phyloP scores from a whole-genome alignment of 2,113 vertebrate genomes.

The Sisor rabdophorus region DNA sequence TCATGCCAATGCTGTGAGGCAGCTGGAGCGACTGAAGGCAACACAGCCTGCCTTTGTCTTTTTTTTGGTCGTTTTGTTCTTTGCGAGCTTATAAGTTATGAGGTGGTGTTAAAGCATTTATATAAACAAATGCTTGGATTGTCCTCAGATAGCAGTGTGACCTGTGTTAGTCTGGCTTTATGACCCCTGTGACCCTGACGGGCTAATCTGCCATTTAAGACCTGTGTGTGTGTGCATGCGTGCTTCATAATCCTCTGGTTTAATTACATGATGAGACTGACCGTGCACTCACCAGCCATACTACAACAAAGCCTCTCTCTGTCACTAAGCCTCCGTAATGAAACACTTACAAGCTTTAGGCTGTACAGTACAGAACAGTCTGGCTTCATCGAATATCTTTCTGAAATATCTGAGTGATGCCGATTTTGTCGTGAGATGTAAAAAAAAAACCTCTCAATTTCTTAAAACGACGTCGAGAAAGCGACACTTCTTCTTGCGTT shows the following conservation, averaged over 20 bases:
- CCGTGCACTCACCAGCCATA: constrained; percentile 29
- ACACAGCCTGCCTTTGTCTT: constrained; percentile 47
- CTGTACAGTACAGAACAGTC: background rate
- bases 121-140: constrained; percentile 24
- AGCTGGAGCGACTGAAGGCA: constrained; percentile 33
- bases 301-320: constrained; percentile 33
- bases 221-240: constrained; percentile 25
- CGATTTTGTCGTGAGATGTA: background rate
- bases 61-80: constrained; percentile 44
- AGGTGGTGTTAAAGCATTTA: background rate
- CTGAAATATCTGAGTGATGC: background rate
- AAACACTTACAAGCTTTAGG: constrained; percentile 15
- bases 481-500: constrained; percentile 29
- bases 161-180: constrained; percentile 29
- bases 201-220: constrained; percentile 39
- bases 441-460: background rate
- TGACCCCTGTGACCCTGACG: constrained; percentile 32
- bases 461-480: background rate
- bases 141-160: constrained; percentile 26
- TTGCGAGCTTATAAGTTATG: constrained; percentile 9
- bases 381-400: background rate
- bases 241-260: constrained; percentile 31
- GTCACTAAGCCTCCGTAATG: constrained; percentile 38
- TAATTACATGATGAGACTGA: constrained; percentile 49
- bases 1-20: constrained; percentile 58